Evolutionary conservation across 2,113 vertebrate species (phyloP), one percentile per base, ranked within the genome.

Genomic region (Oryzias javanicus): DNA sequence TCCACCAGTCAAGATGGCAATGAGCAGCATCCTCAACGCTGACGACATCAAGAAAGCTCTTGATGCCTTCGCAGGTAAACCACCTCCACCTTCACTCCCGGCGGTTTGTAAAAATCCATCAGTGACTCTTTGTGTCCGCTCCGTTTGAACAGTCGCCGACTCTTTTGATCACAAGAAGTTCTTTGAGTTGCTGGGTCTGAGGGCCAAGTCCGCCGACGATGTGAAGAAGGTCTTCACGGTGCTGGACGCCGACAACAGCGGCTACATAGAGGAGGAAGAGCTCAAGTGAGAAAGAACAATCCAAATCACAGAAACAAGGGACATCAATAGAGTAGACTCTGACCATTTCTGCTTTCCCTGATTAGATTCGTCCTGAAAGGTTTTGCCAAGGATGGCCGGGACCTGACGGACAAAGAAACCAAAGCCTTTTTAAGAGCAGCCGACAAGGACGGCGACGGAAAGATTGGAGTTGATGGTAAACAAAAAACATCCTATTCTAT

Each of bases 371-470:
- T 99, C 66, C 89, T 99, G 85, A 93, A 96, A 76, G 90, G 93
- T 52, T 98, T 98, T 68, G 74, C 91, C 55, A 77, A 92, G 46
- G 87, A 94, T 16, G 95, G 93, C 80, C 89, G 96, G 67, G 93
- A 94, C 72, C 88, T 99, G 74, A 92, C 95, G 27, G 92, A 91
- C 74, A 93, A 93, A 79, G 97, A 99, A 91, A 97, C 94, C 22
- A 95, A 94, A 91, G 85, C 49, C 14, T 93, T 99, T 78, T 78
- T 99, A 88, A 82, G 79, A 42, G 96, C 95, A 53, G 97, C 94
- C n/a, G 97, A 99, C 83, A 96, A 96, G 90, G 96, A 99, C 0
- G 95, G 95, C 62, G 96, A 99, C 17, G 97, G 96, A 66, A 99
- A 97, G 90, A 98, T 99, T 8, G 95, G 95, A 44, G 89, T 91